A percentile compares a stretch with the other conserved stretches of the same genome.
phyloP scores from a whole-genome alignment of 2,888 invertebrate genomes.

The Limnephilus marmoratus region DNA sequence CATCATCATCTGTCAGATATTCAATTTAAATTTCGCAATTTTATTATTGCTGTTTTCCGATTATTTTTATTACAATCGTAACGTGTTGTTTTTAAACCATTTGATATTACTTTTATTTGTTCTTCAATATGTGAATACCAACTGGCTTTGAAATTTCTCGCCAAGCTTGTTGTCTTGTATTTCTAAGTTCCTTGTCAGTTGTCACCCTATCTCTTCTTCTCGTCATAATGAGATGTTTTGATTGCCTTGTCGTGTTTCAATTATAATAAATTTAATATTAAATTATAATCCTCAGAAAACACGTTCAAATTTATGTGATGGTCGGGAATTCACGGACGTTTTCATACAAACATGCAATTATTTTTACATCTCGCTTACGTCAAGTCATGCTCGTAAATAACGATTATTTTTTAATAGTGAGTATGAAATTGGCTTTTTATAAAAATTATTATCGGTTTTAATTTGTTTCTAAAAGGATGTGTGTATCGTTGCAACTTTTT shows the following conservation, averaged over 20 bases:
- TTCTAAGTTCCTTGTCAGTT: not conserved
- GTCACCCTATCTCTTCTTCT: not conserved
- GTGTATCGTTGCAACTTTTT: not conserved
- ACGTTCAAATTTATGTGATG: not conserved
- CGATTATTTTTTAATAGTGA: not conserved
- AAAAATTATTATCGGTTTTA: too few species aligned
- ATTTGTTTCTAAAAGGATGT: too few species aligned
- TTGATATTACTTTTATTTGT: not conserved
- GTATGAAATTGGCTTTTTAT: not conserved
- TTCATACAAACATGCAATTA: conserved; percentile 2
- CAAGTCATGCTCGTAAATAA: not conserved
- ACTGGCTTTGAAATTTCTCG: not conserved
- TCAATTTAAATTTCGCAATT: too few species aligned
- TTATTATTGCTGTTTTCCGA: not conserved
- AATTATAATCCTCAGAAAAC: not conserved
- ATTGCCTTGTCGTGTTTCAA: not conserved
- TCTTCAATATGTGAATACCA: not conserved
- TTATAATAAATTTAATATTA: not conserved
- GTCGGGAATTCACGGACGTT: not conserved
- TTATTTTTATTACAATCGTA: not conserved
- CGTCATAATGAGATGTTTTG: not conserved
- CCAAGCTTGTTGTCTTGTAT: not conserved
- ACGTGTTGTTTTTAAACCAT: not conserved
- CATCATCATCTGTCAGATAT: not conserved
- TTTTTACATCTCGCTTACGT: not conserved